Percentiles rank a stretch among this genome's conserved stretches.
These are phyloP conservation scores for Muschampia plurimacula DNA, from an alignment of 2,888 invertebrate genomes.

Conservation along the genomic window DNA sequence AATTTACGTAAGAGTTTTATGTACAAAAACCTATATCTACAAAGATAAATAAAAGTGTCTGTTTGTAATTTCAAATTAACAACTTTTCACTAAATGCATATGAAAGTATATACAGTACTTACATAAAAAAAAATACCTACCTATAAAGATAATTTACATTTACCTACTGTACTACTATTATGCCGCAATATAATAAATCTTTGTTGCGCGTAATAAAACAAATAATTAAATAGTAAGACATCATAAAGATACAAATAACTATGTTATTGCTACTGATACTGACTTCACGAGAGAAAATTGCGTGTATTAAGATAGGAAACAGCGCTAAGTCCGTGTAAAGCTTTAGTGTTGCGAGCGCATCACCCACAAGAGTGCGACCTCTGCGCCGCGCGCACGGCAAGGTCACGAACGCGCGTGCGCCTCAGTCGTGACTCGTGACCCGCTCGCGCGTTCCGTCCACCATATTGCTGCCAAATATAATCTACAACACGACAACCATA, in stretches of 20 bases:
- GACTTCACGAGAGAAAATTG: conserved; percentile 12
- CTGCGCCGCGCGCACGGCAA: conserved; percentile 80
- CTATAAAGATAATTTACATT: no score
- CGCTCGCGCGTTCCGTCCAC: conserved; percentile 74
- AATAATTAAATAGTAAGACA: no score
- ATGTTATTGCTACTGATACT: conserved; percentile 4
- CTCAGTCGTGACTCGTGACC: conserved; percentile 75
- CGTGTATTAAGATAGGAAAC: conserved; percentile 23
- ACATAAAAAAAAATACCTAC: no score
- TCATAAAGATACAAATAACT: neutral
- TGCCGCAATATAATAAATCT: no score
- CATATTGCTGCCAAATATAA: conserved; percentile 61
- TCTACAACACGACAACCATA: conserved; percentile 64
- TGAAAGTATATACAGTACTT: no score
- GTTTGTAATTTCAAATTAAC: no score
- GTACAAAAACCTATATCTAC: no score
- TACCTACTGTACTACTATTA: no score
- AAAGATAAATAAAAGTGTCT: no score
- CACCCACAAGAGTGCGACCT: conserved; percentile 79
- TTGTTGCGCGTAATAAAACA: no score
- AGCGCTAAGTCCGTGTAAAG: conserved; percentile 55
- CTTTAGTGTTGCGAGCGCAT: conserved; percentile 69
- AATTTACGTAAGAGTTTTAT: no score
- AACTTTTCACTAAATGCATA: no score
- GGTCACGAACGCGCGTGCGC: conserved; percentile 85